Base-by-base conservation (phyloP, 2,113 vertebrate genomes). In the Neolamprologus ventralis region DNA sequence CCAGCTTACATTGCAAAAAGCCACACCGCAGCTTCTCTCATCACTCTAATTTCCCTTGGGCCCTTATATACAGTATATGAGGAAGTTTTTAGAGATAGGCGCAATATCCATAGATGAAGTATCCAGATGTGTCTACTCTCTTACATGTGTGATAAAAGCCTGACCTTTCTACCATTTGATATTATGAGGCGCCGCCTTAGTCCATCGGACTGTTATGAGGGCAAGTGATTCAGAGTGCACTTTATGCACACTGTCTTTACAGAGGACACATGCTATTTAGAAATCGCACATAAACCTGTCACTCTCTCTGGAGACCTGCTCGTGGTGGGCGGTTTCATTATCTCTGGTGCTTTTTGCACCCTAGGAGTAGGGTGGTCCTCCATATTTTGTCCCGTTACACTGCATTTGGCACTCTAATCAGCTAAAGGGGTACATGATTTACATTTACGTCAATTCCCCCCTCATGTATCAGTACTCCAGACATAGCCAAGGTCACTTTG, bases 401-500 rank as follows among this genome's bases (percentile, higher is more conserved):
- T 55, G 73, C 83, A 82, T 90, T 86, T 86, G 87, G 85, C 86
- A 93, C 88, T 95, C 89, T 87, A 95, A 96, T 95, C 94, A 96
- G 84, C 85, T 82, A 90, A 92, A 91, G 91, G 87, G 47, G 7
- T 57, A 10, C 3, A 35, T 94, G 94, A 95, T 95, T 96, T 95
- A 94, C 90, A 92, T 94, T 91, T 87, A 78, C 82, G 91, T 93
- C 93, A 93, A 47, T 65, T 75, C 87, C 55, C 8, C 37, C 9
- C 42, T 85, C 63, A 79, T 58, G 58, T 82, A 82, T 89, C 81
- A 80, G 85, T 49, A 37, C 88, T 83, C 73, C 90, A 85, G 92
- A 90, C 92, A 82, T 57, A 49, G 49, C 53, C 88, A 93, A 94
- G 93, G 94, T 95, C 91, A 93, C 92, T 93, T 85, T 82, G 91